Evolutionary conservation across 2,888 invertebrate genomes (phyloP).

Genomic region (Pyralis farinalis): DNA sequence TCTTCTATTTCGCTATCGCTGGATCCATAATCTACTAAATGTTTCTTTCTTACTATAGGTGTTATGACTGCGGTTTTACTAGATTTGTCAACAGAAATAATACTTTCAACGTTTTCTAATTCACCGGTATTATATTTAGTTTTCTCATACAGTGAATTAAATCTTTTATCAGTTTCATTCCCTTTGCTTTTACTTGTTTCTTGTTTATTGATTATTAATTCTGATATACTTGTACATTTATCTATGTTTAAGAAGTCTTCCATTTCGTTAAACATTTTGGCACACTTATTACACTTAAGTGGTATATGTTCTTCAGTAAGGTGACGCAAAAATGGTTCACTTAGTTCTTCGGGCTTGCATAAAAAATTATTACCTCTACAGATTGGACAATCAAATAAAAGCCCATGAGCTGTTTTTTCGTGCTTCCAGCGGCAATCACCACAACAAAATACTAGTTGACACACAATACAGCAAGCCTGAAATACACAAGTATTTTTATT

Average conservation of each 20-base stretch:
- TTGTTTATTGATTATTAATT: slow-evolving; percentile 41
- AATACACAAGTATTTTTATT: slow-evolving; percentile 21
- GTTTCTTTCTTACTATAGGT: slow-evolving; percentile 52
- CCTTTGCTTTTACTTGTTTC: slow-evolving; percentile 20
- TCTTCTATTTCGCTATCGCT: slow-evolving; percentile 54
- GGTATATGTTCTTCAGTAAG: slow-evolving; percentile 56
- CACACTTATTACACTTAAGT: slow-evolving; percentile 60
- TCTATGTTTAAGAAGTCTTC: slow-evolving; percentile 56
- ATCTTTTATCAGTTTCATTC: slow-evolving; percentile 49
- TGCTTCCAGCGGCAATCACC: slow-evolving; percentile 63
- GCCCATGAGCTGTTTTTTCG: slow-evolving; percentile 51
- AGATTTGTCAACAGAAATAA: slow-evolving; percentile 47
- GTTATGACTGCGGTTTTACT: slow-evolving; percentile 67
- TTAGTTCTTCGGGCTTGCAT: slow-evolving; percentile 48
- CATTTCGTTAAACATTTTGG: slow-evolving; percentile 54
- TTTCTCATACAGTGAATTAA: slow-evolving; percentile 60
- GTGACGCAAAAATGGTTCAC: slow-evolving; percentile 51
- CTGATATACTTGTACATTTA: slow-evolving; percentile 61
- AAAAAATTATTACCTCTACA: slow-evolving; percentile 58
- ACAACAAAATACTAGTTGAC: slow-evolving; percentile 66
- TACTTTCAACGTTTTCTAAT: slow-evolving; percentile 48
- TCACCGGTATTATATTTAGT: slow-evolving; percentile 26
- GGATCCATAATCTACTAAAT: slow-evolving; percentile 65
- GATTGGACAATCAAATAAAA: slow-evolving; percentile 64
- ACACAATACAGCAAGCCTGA: slow-evolving; percentile 66